Conservation (phyloP, 2,888 invertebrate species). For the Drosophila mettleri region DNA sequence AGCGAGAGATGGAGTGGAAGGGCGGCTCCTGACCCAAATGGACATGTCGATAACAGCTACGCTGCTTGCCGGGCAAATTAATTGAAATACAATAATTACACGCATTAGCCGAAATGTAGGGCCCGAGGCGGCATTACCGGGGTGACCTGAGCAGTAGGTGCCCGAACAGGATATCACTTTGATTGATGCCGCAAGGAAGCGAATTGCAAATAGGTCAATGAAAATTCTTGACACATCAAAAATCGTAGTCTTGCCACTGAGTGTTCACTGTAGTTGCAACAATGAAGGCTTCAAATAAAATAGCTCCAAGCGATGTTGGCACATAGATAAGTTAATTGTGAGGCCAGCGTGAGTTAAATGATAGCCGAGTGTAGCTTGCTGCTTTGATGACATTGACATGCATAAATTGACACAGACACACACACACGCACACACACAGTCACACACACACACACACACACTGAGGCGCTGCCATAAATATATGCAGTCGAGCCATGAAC, state of each 20-base stretch:
- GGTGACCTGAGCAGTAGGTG: conserved; percentile 9
- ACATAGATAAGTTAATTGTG: not conserved
- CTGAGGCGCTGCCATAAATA: too few relatives aligned
- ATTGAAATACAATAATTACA: conserved; percentile 62
- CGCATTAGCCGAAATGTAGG: conserved; percentile 30
- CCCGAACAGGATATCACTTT: conserved; percentile 14
- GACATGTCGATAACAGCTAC: conserved; percentile 43
- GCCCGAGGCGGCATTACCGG: conserved; percentile 14
- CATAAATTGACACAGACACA: not conserved
- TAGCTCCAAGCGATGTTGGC: not conserved
- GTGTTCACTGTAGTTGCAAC: not conserved
- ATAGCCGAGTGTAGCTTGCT: too few relatives aligned
- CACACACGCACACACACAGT: not conserved
- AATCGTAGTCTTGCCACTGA: not conserved
- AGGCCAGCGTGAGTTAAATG: not conserved
- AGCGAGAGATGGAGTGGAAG: not conserved
- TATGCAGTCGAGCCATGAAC: conserved; percentile 53
- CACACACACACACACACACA: conserved; percentile 9
- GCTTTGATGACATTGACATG: not conserved
- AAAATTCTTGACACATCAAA: not conserved
- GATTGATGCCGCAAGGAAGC: conserved; percentile 18
- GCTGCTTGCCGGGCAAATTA: conserved; percentile 37
- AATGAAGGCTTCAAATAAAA: not conserved
- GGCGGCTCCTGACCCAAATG: conserved; percentile 30
- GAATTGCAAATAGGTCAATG: not conserved